Evolutionary conservation across 2,888 invertebrate genomes (phyloP), one percentile per base, ranked within the genome.

Genomic region (Drosophila borealis): DNA sequence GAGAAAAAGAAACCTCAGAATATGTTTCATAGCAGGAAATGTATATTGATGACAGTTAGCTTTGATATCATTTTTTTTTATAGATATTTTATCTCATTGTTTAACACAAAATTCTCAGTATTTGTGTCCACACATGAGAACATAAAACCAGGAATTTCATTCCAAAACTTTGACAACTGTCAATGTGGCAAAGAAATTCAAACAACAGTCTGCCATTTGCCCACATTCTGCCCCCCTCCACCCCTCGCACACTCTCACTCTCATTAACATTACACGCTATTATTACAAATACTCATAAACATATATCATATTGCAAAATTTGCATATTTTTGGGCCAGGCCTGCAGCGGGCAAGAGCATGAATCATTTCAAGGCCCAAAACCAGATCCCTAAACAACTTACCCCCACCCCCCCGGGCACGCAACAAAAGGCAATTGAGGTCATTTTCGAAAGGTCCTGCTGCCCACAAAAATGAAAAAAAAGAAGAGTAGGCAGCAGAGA

Each of bases 221-320:
- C 9, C 41, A 5, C 10, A 13, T 11, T 3, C 29, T 17, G 17
- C 17, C 17, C 6, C n/a, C 41, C 13, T 17, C 0, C 5, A 2
- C 9, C 14, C 8, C 10, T 3, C 34, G 13, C 39, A 5, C 3
- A 11, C 8, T n/a, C 19, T 1, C 34, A n/a, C 11, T 25, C 44
- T 48, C 34, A 64, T 74, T 60, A 75, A 39, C 57, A 66, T 75
- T 70, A 74, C 49, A 36, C 21, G 9, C 29, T 36, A 37, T 54
- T 55, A 53, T 46, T 19, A 53, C 21, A 55, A 49, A 63, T 63
- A 63, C 48, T 19, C 53, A 66, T 64, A 37, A 63, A 49, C 75
- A 64, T 63, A 63, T 60, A 75, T 71, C 60, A 76, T 37, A 75
- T 60, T 69, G 64, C 48, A 62, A 44, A 72, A 76, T 76, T 76